Percentiles rank a stretch among this genome's conserved stretches.
phyloP scores from a whole-genome alignment of 2,888 invertebrate species.

The Pyrgus malvae region DNA sequence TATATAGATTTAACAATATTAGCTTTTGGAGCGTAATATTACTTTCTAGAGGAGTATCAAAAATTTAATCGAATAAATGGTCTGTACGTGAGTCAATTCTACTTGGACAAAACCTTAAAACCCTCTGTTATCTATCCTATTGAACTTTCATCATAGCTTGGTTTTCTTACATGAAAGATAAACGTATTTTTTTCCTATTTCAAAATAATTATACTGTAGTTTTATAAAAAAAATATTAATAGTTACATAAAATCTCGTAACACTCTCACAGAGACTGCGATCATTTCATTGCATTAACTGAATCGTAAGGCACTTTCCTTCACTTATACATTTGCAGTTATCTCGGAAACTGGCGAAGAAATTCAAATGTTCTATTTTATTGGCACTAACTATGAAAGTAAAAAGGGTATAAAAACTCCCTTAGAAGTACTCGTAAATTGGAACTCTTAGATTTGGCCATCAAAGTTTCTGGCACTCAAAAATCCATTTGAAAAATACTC shows the following conservation, averaged over 20 bases:
- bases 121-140: no score
- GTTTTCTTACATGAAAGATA: no score
- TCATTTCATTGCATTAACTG: conserved; percentile 37
- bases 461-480: conserved; percentile 78
- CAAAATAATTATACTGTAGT: no score
- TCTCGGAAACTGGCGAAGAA: conserved; percentile 1
- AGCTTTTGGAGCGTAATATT: background rate
- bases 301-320: conserved; percentile 36
- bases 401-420: conserved; percentile 69
- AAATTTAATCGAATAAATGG: background rate
- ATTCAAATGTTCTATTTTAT: conserved; percentile 72
- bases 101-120: no score
- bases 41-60: background rate
- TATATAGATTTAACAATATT: background rate
- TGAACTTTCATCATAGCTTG: no score
- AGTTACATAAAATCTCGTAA: no score
- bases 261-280: background rate
- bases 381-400: conserved; percentile 64
- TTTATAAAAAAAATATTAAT: no score
- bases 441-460: conserved; percentile 76
- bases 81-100: no score
- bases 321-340: conserved; percentile 4
- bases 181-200: no score
- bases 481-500: conserved; percentile 79
- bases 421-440: conserved; percentile 62